Conservation (phyloP, 30 jellyfish, hydroid and myxozoan species). For the Aurelia sp. region DNA sequence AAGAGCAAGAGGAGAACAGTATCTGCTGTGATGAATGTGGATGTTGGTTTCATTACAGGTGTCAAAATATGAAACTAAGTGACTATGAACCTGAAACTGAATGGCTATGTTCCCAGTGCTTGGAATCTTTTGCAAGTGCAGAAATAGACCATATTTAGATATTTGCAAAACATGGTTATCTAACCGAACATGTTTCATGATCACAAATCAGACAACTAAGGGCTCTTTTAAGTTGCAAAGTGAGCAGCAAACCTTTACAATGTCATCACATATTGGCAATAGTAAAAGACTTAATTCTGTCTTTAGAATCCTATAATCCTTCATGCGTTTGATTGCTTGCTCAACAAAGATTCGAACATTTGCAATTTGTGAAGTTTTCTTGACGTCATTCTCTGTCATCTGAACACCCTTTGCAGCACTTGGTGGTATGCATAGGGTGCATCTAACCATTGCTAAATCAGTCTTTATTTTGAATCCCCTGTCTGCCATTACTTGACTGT, state of each 20-base stretch:
- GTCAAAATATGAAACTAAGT: conserved; percentile 21
- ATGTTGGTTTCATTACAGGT: conserved; percentile 49
- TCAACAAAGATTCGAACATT: conserved; percentile 72
- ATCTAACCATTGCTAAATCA: conserved; percentile 42
- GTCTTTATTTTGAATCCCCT: conserved; percentile 75
- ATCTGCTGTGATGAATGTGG: conserved; percentile 36
- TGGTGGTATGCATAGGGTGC: conserved; percentile 76
- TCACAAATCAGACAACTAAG: no score
- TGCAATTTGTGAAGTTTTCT: conserved; percentile 51
- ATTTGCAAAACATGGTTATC: no score
- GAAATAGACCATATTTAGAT: no score
- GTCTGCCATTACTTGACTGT: conserved; percentile 76
- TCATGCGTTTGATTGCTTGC: conserved; percentile 59
- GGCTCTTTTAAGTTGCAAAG: no score
- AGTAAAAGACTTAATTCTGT: background rate
- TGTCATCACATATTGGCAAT: background rate
- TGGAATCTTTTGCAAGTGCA: background rate
- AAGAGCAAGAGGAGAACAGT: conserved; percentile 20
- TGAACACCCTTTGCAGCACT: conserved; percentile 68
- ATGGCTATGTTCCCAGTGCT: conserved; percentile 29
- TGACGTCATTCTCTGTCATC: conserved; percentile 50
- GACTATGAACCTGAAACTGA: background rate
- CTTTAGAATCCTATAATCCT: conserved; percentile 40
- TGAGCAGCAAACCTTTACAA: no score
- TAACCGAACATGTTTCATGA: no score